A percentile compares a stretch with the other conserved stretches of the same genome.
Evolutionary conservation across 2,113 vertebrate species (phyloP).

Genomic region (Lanius ludovicianus): DNA sequence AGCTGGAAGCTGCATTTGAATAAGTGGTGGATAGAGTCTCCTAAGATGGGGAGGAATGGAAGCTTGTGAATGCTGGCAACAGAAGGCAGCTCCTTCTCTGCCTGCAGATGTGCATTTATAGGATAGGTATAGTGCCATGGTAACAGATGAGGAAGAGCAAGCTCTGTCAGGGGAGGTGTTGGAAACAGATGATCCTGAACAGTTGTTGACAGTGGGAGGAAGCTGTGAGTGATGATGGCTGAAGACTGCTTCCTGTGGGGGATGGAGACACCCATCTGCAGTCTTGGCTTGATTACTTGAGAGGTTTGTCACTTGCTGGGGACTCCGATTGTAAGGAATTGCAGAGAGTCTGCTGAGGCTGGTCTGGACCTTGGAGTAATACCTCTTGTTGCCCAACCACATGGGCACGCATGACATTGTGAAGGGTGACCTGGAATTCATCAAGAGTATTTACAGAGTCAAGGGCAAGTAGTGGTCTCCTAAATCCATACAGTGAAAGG

Average conservation of each 20-base stretch:
- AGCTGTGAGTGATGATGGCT: not conserved
- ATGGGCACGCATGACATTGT: not conserved
- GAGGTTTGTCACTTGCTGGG: not conserved
- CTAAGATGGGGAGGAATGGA: not conserved
- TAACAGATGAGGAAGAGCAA: slow-evolving; percentile 14
- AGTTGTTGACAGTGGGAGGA: not conserved
- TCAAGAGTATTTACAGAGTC: not conserved
- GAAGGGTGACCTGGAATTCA: not conserved
- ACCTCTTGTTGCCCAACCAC: not conserved
- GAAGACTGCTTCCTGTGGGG: not conserved
- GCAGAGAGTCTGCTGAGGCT: not conserved
- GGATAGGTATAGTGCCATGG: not conserved
- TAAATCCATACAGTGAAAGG: not conserved
- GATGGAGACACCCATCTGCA: not conserved
- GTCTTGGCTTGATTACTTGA: not conserved
- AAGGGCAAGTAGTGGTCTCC: not conserved
- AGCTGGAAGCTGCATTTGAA: not conserved
- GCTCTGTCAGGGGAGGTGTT: not conserved
- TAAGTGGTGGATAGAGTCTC: not conserved
- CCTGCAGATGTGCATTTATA: slow-evolving; percentile 6
- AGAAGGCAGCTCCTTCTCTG: not conserved
- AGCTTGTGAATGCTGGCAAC: not conserved
- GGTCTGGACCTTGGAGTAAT: not conserved
- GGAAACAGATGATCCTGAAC: not conserved
- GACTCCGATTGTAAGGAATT: not conserved